These are phyloP conservation scores for Homarus americanus DNA, from an alignment of 1,140 invertebrate genomes.

Conservation along the genomic window DNA sequence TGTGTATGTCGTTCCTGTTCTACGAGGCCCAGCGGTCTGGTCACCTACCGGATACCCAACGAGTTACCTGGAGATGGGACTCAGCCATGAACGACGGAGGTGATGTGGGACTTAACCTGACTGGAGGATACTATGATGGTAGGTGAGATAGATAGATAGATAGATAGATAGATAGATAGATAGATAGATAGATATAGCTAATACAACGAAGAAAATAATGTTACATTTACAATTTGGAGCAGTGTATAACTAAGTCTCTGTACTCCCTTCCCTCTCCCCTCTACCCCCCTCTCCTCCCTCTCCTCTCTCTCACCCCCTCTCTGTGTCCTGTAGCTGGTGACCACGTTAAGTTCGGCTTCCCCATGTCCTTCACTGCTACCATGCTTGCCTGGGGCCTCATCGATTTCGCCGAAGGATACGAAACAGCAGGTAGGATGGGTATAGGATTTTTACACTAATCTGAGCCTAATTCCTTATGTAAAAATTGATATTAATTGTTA, in stretches of 20 bases:
- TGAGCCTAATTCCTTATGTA: too few species aligned
- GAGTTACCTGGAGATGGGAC: conserved; percentile 21
- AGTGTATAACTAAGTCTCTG: too few species aligned
- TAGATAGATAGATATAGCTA: too few species aligned
- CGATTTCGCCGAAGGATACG: neutral
- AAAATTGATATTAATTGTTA: too few species aligned
- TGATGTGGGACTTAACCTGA: conserved; percentile 23
- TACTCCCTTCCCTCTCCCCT: too few species aligned
- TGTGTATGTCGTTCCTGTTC: conserved; percentile 22
- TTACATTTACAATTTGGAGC: too few species aligned
- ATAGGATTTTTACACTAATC: too few species aligned
- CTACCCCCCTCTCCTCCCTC: too few species aligned
- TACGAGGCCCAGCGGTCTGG: conserved; percentile 20
- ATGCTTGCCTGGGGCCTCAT: conserved; percentile 21
- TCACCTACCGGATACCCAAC: neutral
- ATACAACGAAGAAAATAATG: too few species aligned
- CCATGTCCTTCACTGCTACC: conserved; percentile 22
- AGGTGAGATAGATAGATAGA: too few species aligned
- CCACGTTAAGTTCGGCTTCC: conserved; percentile 29
- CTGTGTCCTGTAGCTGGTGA: neutral
- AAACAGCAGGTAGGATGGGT: neutral
- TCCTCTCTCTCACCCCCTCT: too few species aligned
- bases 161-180: too few species aligned
- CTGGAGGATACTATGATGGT: conserved; percentile 36
- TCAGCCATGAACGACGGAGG: neutral